Percentiles rank a stretch among this genome's conserved stretches.
phyloP scores from a whole-genome alignment of 2,888 invertebrate species.

The Phytoseiulus persimilis region DNA sequence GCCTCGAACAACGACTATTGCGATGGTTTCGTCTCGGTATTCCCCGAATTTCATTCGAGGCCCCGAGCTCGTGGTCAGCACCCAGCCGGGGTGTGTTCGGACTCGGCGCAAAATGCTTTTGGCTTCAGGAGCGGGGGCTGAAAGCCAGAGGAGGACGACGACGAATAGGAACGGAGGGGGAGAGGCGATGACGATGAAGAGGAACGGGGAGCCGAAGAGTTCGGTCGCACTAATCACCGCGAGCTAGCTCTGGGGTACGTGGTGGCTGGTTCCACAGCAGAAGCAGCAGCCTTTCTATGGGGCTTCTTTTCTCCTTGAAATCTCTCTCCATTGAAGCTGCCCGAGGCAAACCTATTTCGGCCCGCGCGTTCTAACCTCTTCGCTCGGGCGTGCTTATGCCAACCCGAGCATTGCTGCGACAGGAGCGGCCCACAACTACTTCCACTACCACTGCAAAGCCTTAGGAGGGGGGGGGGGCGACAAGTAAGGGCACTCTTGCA shows the following conservation, averaged over 20 bases:
- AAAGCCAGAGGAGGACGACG: not conserved
- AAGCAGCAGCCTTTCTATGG: not conserved
- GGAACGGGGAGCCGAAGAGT: not conserved
- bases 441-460: not conserved
- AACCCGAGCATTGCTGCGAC: not conserved
- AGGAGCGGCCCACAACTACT: not conserved
- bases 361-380: not conserved
- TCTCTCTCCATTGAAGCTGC: not conserved
- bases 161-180: not conserved
- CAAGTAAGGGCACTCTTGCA: not conserved
- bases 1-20: too few relatives aligned
- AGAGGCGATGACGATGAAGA: not conserved
- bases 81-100: not conserved
- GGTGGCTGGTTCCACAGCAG: not conserved
- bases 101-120: not conserved
- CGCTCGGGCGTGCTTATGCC: not conserved
- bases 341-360: not conserved
- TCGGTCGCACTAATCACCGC: not conserved
- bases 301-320: slow-evolving; percentile 5
- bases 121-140: not conserved
- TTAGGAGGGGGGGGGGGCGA: not conserved
- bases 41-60: not conserved
- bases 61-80: not conserved
- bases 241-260: not conserved
- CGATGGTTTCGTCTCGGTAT: too few relatives aligned